Base-by-base conservation (phyloP, 2,888 invertebrate species). In the Shargacucullia verbasci region DNA sequence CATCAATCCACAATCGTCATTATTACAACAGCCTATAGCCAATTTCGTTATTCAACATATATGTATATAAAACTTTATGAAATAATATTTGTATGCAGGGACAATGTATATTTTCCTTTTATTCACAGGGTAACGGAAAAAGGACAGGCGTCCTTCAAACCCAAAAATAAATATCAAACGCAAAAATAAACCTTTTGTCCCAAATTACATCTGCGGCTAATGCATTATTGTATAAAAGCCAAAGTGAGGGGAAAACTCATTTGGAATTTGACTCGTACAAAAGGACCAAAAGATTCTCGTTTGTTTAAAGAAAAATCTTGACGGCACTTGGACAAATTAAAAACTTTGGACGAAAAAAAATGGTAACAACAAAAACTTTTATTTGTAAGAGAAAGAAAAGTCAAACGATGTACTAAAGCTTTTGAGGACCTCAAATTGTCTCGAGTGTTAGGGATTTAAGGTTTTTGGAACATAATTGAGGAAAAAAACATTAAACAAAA, bases 271-370 rank as follows among this genome's bases (percentile, higher is more conserved):
- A 64, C 74, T 73, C 44, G 45, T 45, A 73, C 59, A 73, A 75
- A 69, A 74, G 60, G 46, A 57, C 53, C 49, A 59, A 53, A 62
- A 71, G 50, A 70, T 54, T 62, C 53, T 45, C 69, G 73, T 76
- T 72, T 76, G 73, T 74, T 70, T 76, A 72, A 76, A 74, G 57
- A 66, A 61, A 72, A 76, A 72, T 76, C 76, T 72, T 71, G 76
- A 67, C 66, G 70, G 74, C 64, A 73, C 74, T 76, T 65, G 72
- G 70, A 76, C 74, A 73, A 76, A 76, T 76, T 76, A 76, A 73
- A 76, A 76, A 71, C 62, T 76, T 76, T 63, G 34, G 45, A 46
- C 13, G 40, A 45, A 60, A 64, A 70, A 70, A 64, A 66, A 67
- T 56, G 38, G 63, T 56, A 73, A 71, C 71, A 76, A 68, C 61